Evolutionary conservation across 1,140 invertebrate species (phyloP), one percentile per base, ranked within the genome.

Genomic region (Bombus consobrinus): DNA sequence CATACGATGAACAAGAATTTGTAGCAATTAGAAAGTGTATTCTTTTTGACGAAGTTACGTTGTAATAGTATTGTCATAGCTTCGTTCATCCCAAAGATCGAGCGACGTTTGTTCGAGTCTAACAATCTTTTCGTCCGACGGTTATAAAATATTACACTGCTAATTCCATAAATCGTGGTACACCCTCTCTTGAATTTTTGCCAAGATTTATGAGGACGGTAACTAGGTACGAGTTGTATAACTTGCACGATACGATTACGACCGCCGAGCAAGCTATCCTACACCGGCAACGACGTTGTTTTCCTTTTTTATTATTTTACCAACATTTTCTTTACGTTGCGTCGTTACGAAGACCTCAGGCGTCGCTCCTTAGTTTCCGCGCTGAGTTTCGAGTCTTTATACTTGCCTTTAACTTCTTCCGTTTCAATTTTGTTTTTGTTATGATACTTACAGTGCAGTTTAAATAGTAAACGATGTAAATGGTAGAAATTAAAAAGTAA

Each of bases 141-240:
- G 43, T 5, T 41, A 15, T 59, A 71, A 81, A 72, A 81, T 72
- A 72, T 81, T 41, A 69, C 47, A 25, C 68, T 47, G 68, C 66
- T 81, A 71, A 71, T 81, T 81, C 68, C 79, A 81, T 81, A 81
- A 81, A 81, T 81, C 66, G 47, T 15, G 47, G 68, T 53, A 32
- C 53, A 53, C 32, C 25, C 41, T 71, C 68, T 41, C 79, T 57
- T 71, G 79, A 81, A 81, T 81, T 81, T 72, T 81, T 81, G 47
- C 79, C 66, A 81, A 57, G 66, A 81, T 81, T 81, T 81, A 81
- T 81, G 66, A 28, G 47, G 39, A 81, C 68, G 79, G 79, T 81
- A 81, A 81, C 79, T 37, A 81, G 79, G 66, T 47, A 22, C 79
- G 68, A 81, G 79, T 71, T 68, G 79, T 47, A 41, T 79, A 72